Evolutionary conservation across 1,140 invertebrate species (phyloP), one percentile per base, ranked within the genome.

Genomic region (Philaenus spumarius): DNA sequence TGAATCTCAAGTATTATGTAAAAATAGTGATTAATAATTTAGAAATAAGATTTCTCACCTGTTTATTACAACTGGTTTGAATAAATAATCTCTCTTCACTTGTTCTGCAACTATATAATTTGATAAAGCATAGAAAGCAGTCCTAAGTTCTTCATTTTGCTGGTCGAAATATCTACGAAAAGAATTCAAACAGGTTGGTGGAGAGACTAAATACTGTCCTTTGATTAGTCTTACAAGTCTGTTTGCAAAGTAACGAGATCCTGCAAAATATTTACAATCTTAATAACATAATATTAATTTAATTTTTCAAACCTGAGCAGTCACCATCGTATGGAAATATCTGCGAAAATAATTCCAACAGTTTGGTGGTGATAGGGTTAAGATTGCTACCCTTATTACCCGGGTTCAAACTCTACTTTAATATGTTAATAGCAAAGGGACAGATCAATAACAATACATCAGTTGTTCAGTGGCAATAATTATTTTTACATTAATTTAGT

Each of bases 61-160:
- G 47, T 50, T 50, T 4, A 50, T 26, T 6, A 50, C 23, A 5
- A 50, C 47, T 14, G 47, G 47, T 19, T 50, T 23, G 15, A 26
- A 26, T n/a, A 50, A 50, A 23, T 50, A 50, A 26, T 3, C 30
- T 15, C 47, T 24, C 24, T 50, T 50, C 14, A 50, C 47, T 11
- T 30, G 26, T 34, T 50, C 47, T 20, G 47, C 47, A 3, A 50
- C 20, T 30, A 50, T 50, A 26, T 50, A 50, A 26, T 50, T 50
- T 24, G 22, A 20, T 9, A 50, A 14, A 1, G 47, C 47, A 30
- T 50, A 50, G 17, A 50, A 50, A n/a, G 47, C 47, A n/a, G 47
- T 26, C 6, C 47, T 23, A 2, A 50, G 17, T 3, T 26, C 4
- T 11, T 26, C 15, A 15, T 50, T 26, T 50, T 50, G 47, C 6